A percentile compares a stretch with the other conserved stretches of the same genome.
phyloP scores from a whole-genome alignment of 2,797 vertebrate species.

The Vultur gryphus region DNA sequence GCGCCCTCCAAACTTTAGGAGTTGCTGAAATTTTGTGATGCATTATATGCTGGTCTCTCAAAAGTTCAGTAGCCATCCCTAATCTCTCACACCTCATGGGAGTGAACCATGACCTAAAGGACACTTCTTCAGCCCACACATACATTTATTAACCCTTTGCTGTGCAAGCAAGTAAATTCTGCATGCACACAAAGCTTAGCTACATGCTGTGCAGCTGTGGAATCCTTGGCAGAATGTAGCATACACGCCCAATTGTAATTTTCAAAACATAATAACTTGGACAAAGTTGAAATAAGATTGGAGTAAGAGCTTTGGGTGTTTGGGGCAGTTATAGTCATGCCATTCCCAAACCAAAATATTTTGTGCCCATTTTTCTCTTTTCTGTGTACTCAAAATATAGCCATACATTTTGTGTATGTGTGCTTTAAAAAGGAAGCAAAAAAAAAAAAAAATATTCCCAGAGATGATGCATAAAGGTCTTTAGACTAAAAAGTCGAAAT shows the following conservation, averaged over 20 bases:
- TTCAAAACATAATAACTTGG: background rate
- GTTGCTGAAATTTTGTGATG: background rate
- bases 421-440: background rate
- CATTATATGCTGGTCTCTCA: background rate
- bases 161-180: background rate
- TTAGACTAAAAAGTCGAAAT: background rate
- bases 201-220: background rate
- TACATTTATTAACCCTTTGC: background rate
- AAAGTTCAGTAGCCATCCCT: background rate
- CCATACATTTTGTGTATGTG: background rate
- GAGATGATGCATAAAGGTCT: background rate
- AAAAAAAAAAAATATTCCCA: background rate
- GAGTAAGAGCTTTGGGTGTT: background rate
- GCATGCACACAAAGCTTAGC: background rate
- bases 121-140: background rate
- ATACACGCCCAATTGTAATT: background rate
- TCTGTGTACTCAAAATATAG: background rate
- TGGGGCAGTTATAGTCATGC: background rate
- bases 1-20: background rate
- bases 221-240: background rate
- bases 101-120: background rate
- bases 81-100: background rate
- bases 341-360: background rate
- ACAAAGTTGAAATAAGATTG: background rate
- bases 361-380: background rate